phyloP scores from a whole-genome alignment of 1,140 invertebrate species.

The Bombyx mori region ASM3026992v2 NC_085125.1:4641501-4642000 shows the following conservation, averaged over 20 bases:
- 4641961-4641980: conserved; percentile 87
- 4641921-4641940: conserved; percentile 85
- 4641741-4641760: too few relatives aligned
- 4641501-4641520: conserved; percentile 84
- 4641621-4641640: too few relatives aligned
- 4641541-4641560: conserved; percentile 90
- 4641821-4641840: background rate
- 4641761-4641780: too few relatives aligned
- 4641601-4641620: background rate
- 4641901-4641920: conserved; percentile 89
- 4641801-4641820: background rate
- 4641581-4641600: background rate
- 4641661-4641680: too few relatives aligned
- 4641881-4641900: conserved; percentile 84
- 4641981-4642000: conserved; percentile 86
- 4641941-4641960: conserved; percentile 88
- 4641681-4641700: too few relatives aligned
- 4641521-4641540: conserved; percentile 91
- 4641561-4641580: conserved; percentile 51
- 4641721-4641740: too few relatives aligned
- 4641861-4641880: background rate
- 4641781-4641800: background rate
- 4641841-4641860: too few relatives aligned
- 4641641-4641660: too few relatives aligned
- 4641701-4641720: too few relatives aligned